Conservation (phyloP, 2,888 invertebrate genomes). For the Caenorhabditis panamensis region DNA sequence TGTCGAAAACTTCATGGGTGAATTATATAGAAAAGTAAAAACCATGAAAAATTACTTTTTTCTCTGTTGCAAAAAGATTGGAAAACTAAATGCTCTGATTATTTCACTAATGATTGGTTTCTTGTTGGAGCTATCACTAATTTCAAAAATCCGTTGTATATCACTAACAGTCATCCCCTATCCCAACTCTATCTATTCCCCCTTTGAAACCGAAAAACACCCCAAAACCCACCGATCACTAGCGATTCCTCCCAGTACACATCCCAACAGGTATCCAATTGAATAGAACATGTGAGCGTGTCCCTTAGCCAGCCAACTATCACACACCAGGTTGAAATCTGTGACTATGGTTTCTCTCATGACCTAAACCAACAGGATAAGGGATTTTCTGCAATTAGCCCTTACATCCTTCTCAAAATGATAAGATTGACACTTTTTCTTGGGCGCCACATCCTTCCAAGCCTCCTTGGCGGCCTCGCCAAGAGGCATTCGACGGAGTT, state of each 20-base stretch:
- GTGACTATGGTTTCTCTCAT: slow-evolving; percentile 81
- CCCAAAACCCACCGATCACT: slow-evolving; percentile 72
- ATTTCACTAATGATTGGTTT: too few species aligned
- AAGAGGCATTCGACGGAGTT: slow-evolving; percentile 73
- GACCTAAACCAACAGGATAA: slow-evolving; percentile 67
- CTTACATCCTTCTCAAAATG: slow-evolving; percentile 76
- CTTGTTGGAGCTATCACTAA: too few species aligned
- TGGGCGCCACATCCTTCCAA: slow-evolving; percentile 66
- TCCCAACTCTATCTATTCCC: background rate
- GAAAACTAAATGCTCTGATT: too few species aligned
- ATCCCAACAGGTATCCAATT: slow-evolving; percentile 80
- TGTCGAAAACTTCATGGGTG: too few species aligned
- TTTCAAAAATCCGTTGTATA: too few species aligned
- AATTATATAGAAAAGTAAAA: too few species aligned
- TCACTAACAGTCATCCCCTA: too few species aligned
- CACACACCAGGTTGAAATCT: slow-evolving; percentile 81
- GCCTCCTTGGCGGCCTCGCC: slow-evolving; percentile 68
- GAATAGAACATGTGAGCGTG: slow-evolving; percentile 81
- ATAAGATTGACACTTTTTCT: slow-evolving; percentile 75
- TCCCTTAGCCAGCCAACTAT: slow-evolving; percentile 79
- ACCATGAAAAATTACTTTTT: too few species aligned
- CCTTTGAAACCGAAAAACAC: background rate
- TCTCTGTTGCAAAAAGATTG: too few species aligned
- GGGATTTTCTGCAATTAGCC: too few species aligned
- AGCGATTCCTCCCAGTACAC: slow-evolving; percentile 79